These are phyloP conservation scores for Agonopterix subpropinquella DNA, from an alignment of 2,888 invertebrate species.

Conservation along the genomic window DNA sequence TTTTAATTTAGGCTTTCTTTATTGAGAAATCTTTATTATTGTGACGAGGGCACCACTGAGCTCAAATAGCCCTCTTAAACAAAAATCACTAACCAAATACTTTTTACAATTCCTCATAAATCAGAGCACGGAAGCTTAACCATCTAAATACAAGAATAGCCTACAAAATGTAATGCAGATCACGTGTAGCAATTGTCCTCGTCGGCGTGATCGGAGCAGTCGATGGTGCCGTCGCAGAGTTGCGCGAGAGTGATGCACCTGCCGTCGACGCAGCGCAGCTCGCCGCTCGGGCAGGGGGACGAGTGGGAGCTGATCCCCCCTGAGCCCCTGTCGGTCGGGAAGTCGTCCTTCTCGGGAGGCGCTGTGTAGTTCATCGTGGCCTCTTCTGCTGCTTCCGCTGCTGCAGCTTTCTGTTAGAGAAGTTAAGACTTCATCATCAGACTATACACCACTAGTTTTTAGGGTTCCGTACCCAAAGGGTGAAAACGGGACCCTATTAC, in stretches of 20 bases:
- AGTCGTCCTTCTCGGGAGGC: conserved; percentile 15
- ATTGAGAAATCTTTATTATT: no score
- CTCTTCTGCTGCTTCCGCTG: conserved; percentile 23
- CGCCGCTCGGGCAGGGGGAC: conserved; percentile 69
- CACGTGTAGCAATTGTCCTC: conserved; percentile 78
- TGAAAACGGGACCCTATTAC: no score
- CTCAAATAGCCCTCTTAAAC: no score
- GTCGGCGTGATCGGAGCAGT: conserved; percentile 79
- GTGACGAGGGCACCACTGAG: no score
- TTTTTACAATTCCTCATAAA: no score
- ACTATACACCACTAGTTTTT: no score
- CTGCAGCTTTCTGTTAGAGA: conserved; percentile 39
- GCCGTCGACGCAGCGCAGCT: conserved; percentile 78
- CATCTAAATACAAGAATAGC: no score
- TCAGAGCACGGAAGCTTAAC: no score
- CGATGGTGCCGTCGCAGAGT: conserved; percentile 77
- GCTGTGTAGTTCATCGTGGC: not conserved
- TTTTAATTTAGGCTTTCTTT: no score
- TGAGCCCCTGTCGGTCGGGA: conserved; percentile 2
- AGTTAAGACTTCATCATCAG: not conserved
- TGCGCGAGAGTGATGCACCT: conserved; percentile 78
- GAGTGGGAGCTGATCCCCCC: conserved; percentile 46
- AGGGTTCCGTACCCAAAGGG: no score
- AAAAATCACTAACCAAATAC: no score
- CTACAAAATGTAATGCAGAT: conserved; percentile 7